Evolutionary conservation across 1,140 invertebrate species (phyloP).

Genomic region (Pantala flavescens): DNA sequence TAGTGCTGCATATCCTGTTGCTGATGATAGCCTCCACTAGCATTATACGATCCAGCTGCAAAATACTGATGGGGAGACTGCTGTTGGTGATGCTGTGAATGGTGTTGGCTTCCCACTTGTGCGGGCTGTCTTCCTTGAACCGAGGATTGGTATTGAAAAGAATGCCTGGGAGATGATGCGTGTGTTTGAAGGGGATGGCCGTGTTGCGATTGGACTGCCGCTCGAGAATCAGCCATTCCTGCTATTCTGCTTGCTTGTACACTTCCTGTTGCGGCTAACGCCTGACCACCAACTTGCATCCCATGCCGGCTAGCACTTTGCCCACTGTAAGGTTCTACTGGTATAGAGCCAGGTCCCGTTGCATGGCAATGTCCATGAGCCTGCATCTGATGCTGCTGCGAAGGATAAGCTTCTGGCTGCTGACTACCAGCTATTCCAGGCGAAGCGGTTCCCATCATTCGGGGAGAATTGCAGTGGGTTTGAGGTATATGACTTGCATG

Average conservation of each 20-base stretch:
- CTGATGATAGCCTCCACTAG: neutral
- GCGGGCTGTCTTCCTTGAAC: neutral
- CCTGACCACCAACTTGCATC: neutral
- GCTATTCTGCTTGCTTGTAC: neutral
- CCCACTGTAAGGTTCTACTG: neutral
- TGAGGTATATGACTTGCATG: neutral
- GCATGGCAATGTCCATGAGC: neutral
- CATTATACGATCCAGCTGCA: neutral
- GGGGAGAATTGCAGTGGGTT: slow-evolving; percentile 10
- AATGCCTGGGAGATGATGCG: neutral
- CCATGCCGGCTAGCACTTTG: neutral
- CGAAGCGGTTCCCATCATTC: neutral
- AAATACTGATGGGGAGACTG: slow-evolving; percentile 31
- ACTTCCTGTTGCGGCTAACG: neutral
- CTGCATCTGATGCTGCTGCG: slow-evolving; percentile 9
- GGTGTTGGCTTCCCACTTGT: neutral
- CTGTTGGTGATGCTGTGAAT: slow-evolving; percentile 33
- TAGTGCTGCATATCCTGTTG: neutral
- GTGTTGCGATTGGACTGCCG: neutral
- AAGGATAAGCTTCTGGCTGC: neutral
- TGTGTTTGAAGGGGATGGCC: neutral
- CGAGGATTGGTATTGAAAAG: neutral
- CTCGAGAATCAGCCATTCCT: neutral
- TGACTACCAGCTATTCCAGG: neutral
- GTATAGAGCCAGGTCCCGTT: neutral